These are phyloP conservation scores for Orthosia gracilis DNA, from an alignment of 2,888 invertebrate genomes.

Conservation along the genomic window DNA sequence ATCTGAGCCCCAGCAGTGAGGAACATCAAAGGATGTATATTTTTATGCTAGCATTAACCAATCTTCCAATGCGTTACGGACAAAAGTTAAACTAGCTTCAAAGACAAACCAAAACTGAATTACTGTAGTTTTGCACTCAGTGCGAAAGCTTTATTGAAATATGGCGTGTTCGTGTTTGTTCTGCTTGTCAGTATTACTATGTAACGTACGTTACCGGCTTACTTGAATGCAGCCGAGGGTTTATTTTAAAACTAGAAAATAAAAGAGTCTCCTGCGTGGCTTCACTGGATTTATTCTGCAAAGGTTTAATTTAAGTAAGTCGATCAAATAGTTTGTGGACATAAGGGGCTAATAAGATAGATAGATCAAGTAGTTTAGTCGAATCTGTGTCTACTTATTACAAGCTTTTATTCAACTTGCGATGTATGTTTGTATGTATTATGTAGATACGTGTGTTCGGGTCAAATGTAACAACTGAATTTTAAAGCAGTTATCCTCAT, in stretches of 20 bases:
- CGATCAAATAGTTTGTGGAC: no score
- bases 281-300: slow-evolving; percentile 37
- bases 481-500: no score
- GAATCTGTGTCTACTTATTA: no score
- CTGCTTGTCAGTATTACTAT: slow-evolving; percentile 55
- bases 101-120: slow-evolving; percentile 40
- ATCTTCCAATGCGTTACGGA: not conserved
- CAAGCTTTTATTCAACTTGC: no score
- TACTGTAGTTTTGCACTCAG: slow-evolving; percentile 41
- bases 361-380: not conserved
- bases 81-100: not conserved
- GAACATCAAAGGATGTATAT: no score
- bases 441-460: no score
- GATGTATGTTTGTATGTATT: no score
- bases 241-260: slow-evolving; percentile 56
- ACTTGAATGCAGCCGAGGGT: slow-evolving; percentile 45
- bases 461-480: no score
- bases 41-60: not conserved
- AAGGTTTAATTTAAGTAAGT: slow-evolving; percentile 12
- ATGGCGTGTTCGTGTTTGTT: slow-evolving; percentile 67
- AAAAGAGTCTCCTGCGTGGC: slow-evolving; percentile 34
- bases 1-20: no score
- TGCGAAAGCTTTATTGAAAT: slow-evolving; percentile 64
- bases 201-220: slow-evolving; percentile 56
- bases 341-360: not conserved